Conservation (phyloP, 2,888 invertebrate genomes). For the Isotomurus palustris region DNA sequence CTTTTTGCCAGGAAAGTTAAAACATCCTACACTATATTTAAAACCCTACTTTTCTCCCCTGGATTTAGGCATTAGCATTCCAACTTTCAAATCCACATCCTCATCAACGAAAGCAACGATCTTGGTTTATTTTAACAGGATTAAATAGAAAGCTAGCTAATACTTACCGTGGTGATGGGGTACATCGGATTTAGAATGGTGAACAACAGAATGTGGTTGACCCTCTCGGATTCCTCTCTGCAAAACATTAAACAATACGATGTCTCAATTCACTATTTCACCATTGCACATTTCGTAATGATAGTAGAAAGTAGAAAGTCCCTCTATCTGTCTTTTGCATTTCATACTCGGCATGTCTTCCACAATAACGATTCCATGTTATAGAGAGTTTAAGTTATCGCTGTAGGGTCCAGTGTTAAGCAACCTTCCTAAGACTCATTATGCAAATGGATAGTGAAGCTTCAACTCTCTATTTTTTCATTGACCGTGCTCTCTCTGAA, state of each 20-base stretch:
- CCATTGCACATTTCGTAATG: too few relatives aligned
- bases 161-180: conserved; percentile 96
- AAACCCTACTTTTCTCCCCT: background rate
- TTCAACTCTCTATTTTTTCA: background rate
- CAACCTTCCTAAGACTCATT: conserved; percentile 2
- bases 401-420: too few relatives aligned
- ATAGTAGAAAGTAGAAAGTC: too few relatives aligned
- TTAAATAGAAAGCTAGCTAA: background rate
- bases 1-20: too few relatives aligned
- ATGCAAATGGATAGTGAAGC: conserved; percentile 4
- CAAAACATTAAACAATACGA: conserved; percentile 50
- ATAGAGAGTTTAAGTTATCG: too few relatives aligned
- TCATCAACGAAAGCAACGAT: too few relatives aligned
- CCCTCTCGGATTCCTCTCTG: conserved; percentile 72
- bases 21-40: too few relatives aligned
- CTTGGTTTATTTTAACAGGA: too few relatives aligned
- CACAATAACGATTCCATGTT: too few relatives aligned
- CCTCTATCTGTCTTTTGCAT: too few relatives aligned
- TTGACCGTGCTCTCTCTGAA: background rate
- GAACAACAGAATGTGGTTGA: conserved; percentile 94
- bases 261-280: too few relatives aligned
- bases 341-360: too few relatives aligned
- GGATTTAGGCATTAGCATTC: background rate
- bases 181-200: conserved; percentile 98
- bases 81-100: background rate